Base-by-base conservation (phyloP, 1,140 invertebrate species). In the Leptinotarsa lineolata region DNA sequence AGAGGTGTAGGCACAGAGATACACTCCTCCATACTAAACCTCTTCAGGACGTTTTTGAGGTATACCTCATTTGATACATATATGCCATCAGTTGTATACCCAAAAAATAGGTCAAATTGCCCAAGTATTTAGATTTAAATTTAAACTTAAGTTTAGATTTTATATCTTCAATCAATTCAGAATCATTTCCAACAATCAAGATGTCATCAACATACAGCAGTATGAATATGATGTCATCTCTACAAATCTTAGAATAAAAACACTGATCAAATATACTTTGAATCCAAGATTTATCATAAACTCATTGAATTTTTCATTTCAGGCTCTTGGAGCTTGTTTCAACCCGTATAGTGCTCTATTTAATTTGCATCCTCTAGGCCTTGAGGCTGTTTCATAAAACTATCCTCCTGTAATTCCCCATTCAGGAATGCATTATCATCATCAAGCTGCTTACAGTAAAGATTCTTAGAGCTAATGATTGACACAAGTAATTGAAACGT, bases 191-290 rank as follows among this genome's bases (percentile, higher is more conserved):
- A 70, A 59, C 59, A 15, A 72, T 48, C 11, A 74, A 24, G 18
- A 71, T 61, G 45, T 74, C 73, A 58, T 74, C 73, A 18, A 74
- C 73, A 46, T 72, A 74, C 4, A 74, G 44, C 4, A 74, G 58
- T 20, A 74, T 46, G 39, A 61, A 39, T 39, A 21, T 46, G 45
- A 46, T 46, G 45, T 46, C 45, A 46, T 60, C 24, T 59, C n/a
- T 39, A 15, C 16, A 20, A 45, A 18, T 8, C 71, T 72, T 59
- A 21, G 16, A 18, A 45, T 74, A 74, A 15, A 74, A 45, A 64
- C 73, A 72, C 11, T 5, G 5, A 21, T 74, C 68, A 66, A 72
- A 15, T n/a, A 72, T 21, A 22, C 68, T 63, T 72, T 45, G 44
- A 8, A 61, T 8, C 5, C n/a, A 6, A 61, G 6, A 12, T n/a